Percentiles rank a stretch among this genome's conserved stretches.
Conservation (phyloP, 2,888 invertebrate species). For the Mystacides longicornis region DNA sequence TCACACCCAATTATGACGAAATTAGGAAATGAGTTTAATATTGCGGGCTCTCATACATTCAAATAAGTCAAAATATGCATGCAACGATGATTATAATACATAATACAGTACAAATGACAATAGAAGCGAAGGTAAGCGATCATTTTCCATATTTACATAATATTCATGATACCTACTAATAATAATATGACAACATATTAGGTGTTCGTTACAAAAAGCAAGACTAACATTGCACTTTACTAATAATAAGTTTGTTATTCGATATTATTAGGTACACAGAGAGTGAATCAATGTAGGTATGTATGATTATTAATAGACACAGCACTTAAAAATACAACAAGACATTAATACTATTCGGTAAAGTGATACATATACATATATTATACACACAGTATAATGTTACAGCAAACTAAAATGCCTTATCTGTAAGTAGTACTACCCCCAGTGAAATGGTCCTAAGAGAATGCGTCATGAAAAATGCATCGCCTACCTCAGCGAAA, state of each 20-base stretch:
- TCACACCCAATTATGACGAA: no score
- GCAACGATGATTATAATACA: not conserved
- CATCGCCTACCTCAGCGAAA: not conserved
- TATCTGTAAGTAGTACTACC: not conserved
- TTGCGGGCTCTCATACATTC: not conserved
- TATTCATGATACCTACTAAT: not conserved
- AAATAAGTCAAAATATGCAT: no score
- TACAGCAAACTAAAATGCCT: not conserved
- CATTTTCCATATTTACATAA: constrained; percentile 6
- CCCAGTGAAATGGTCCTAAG: not conserved
- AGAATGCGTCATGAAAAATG: not conserved
- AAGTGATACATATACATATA: not conserved
- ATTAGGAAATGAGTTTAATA: no score
- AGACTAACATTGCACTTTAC: not conserved
- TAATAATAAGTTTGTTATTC: not conserved
- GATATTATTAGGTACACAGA: no score
- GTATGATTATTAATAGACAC: not conserved
- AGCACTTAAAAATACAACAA: no score
- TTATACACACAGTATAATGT: not conserved
- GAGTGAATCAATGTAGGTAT: not conserved
- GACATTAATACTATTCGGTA: no score
- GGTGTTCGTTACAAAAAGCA: not conserved
- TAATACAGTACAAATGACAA: not conserved
- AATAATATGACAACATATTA: not conserved
- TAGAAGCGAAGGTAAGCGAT: constrained; percentile 3